Percentiles rank a stretch among this genome's conserved stretches.
These are phyloP conservation scores for Chloromyia formosa DNA, from an alignment of 2,888 invertebrate genomes.

Conservation along the genomic window DNA sequence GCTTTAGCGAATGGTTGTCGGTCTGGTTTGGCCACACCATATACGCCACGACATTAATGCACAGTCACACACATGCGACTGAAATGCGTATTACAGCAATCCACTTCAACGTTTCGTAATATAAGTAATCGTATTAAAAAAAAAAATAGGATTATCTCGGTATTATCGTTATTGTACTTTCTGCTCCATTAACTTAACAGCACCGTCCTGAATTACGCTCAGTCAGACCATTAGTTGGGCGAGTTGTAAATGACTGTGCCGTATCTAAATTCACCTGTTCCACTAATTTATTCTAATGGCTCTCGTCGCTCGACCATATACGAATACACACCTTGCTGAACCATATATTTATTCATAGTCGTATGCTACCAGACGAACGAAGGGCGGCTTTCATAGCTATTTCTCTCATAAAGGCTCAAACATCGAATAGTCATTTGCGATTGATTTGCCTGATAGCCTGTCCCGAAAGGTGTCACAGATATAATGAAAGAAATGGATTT, in stretches of 20 bases:
- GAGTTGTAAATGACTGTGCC: background rate
- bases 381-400: no score
- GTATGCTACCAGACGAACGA: no score
- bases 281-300: background rate
- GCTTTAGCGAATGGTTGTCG: no score
- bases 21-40: no score
- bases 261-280: background rate
- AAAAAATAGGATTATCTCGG: background rate
- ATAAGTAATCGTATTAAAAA: slow-evolving; percentile 1
- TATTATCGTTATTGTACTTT: background rate
- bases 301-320: background rate
- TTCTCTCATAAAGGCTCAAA: no score
- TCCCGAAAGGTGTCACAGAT: background rate
- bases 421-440: background rate
- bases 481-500: slow-evolving; percentile 3
- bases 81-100: no score
- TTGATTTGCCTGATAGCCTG: background rate
- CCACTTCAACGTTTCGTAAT: no score
- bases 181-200: background rate
- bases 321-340: background rate
- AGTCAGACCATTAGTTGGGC: background rate
- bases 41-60: no score
- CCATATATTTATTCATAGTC: background rate
- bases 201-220: background rate
- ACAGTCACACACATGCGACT: no score